Base-by-base conservation (phyloP, 2,888 invertebrate species). In the Eremobia ochroleuca region DNA sequence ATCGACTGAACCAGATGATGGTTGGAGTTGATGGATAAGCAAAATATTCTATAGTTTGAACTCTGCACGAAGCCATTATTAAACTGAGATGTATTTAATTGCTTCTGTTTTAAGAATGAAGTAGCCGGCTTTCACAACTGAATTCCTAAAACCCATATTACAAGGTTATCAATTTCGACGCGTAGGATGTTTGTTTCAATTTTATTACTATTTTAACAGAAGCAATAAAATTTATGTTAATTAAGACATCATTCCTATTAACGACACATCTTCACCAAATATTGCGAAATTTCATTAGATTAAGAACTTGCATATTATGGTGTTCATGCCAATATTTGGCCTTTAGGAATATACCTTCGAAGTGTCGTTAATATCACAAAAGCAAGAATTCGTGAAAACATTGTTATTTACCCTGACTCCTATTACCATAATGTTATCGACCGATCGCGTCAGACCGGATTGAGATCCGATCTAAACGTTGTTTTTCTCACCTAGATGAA, bases 401-500 rank as follows among this genome's bases (percentile, higher is more conserved):
- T 40, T 66, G 62, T 68, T 69, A 82, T 58, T 58, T 43, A 70
- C 46, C 46, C 15, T 13, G 34, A 55, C 3, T 40, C 46, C 31
- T 8, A 46, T 69, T 76, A 59, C 4, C 40, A 66, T 68, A 66
- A 34, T 43, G 49, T 62, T 64, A 73, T 77, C 67, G 46, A 9
- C 2, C 28, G n/a, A 70, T 77, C 15, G 40, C 49, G 28, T 37
- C 15, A 43, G 59, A 79, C 72, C 72, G 66, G 73, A 55, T 76
- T 28, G 40, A 71, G 52, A 76, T 86, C 62, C 64, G 55, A 82
- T 78, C 86, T 70, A 58, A 82, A 40, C 62, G 31, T 70, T 67
- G 59, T 74, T 66, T 70, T 71, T 65, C 81, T 81, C 75, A 66
- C 61, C 79, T 82, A 87, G 76, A 87, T 75, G 86, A 88, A 88